Evolutionary conservation across 2,888 invertebrate genomes (phyloP).

Genomic region (Ametastegia equiseti): DNA sequence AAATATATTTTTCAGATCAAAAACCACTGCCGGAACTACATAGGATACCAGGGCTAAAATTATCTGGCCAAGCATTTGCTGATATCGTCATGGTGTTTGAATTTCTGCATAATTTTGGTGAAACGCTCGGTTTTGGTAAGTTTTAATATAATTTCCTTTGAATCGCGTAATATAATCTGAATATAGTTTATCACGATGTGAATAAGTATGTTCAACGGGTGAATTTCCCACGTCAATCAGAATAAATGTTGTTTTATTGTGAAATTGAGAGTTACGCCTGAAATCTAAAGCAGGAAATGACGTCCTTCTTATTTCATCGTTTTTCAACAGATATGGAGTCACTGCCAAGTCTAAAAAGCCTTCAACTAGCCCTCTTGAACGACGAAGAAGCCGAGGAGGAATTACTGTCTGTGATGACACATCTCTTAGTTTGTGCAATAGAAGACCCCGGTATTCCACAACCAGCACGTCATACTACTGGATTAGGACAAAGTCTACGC

Average conservation of each 20-base stretch:
- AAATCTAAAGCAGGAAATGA: neutral
- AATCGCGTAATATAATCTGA: neutral
- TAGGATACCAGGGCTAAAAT: constrained; percentile 87
- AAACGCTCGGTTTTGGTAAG: constrained; percentile 94
- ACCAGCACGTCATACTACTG: constrained; percentile 92
- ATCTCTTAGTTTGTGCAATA: constrained; percentile 93
- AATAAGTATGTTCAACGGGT: neutral
- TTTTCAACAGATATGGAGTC: constrained; percentile 86
- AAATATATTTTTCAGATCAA: constrained; percentile 77
- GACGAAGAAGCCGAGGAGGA: constrained; percentile 91
- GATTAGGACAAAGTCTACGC: constrained; percentile 92
- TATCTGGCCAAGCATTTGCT: constrained; percentile 93
- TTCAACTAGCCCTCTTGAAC: constrained; percentile 91
- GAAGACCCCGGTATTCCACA: constrained; percentile 96
- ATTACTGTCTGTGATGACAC: constrained; percentile 91
- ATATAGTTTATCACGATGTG: neutral
- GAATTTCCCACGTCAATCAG: neutral
- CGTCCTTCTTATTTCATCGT: neutral
- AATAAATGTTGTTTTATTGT: neutral
- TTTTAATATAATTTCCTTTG: constrained; percentile 49
- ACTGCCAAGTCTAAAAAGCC: constrained; percentile 89
- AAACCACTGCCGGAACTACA: constrained; percentile 84
- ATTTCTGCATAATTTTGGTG: constrained; percentile 97
- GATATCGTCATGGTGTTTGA: constrained; percentile 97
- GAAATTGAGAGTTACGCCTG: neutral